Conservation (phyloP, 2,888 invertebrate genomes). For the Mellilla xanthometata region DNA sequence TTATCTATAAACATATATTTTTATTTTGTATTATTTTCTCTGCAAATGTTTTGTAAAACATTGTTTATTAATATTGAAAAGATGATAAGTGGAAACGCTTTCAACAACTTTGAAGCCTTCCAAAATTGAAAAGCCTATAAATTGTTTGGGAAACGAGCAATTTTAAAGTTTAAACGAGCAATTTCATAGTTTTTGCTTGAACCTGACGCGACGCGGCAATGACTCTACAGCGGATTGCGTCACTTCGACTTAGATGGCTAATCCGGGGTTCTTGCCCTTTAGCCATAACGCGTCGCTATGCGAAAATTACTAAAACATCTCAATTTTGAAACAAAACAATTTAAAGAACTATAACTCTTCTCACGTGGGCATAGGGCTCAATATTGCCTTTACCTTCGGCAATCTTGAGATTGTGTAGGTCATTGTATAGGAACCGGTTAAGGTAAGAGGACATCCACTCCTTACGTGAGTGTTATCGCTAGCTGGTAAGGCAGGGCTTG, state of each 20-base stretch:
- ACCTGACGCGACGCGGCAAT: slow-evolving; percentile 13
- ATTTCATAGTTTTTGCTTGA: slow-evolving; percentile 14
- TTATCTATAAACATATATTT: too few relatives aligned
- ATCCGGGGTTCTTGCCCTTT: slow-evolving; percentile 32
- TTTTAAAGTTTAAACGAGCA: not conserved
- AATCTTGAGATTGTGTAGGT: slow-evolving; percentile 16
- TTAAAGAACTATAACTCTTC: slow-evolving; percentile 13
- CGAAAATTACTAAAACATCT: slow-evolving; percentile 28
- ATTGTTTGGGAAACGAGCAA: not conserved
- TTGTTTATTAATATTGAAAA: too few relatives aligned
- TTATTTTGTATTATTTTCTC: too few relatives aligned
- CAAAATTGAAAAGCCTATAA: too few relatives aligned
- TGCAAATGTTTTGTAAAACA: too few relatives aligned
- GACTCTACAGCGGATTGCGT: slow-evolving; percentile 18
- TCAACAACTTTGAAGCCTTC: too few relatives aligned
- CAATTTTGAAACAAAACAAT: slow-evolving; percentile 20
- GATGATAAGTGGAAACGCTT: too few relatives aligned
- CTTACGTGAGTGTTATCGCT: slow-evolving; percentile 22
- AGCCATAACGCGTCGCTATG: slow-evolving; percentile 11
- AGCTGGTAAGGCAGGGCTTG: slow-evolving; percentile 17
- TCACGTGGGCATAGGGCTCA: slow-evolving; percentile 16
- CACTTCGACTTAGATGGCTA: slow-evolving; percentile 17
- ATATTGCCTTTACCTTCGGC: not conserved
- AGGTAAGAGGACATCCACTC: slow-evolving; percentile 24
- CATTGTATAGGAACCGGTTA: slow-evolving; percentile 30